phyloP scores from a whole-genome alignment of 2,888 invertebrate species.

The Eupeodes luniger region DNA sequence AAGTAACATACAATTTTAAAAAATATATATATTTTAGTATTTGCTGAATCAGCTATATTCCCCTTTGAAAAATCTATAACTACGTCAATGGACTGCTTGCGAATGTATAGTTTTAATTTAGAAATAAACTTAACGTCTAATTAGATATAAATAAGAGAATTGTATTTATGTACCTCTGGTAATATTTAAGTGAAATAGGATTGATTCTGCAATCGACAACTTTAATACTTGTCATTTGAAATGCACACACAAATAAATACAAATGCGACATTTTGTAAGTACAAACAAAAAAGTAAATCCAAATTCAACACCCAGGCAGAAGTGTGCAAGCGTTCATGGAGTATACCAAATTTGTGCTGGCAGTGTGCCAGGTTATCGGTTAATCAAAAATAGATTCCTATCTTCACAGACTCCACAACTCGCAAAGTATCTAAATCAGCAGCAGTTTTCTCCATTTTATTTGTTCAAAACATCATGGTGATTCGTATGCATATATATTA shows the following conservation, averaged over 20 bases:
- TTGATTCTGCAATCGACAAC: slow-evolving; percentile 65
- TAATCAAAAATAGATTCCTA: slow-evolving; percentile 73
- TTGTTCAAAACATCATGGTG: slow-evolving; percentile 40
- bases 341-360: slow-evolving; percentile 57
- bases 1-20: too few relatives aligned
- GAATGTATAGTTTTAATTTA: too few relatives aligned
- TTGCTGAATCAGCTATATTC: too few relatives aligned
- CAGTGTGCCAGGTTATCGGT: slow-evolving; percentile 65
- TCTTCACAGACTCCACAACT: slow-evolving; percentile 59
- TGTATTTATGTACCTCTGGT: too few relatives aligned
- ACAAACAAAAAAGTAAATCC: not conserved
- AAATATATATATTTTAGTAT: too few relatives aligned
- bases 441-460: slow-evolving; percentile 61
- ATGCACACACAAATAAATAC: slow-evolving; percentile 48
- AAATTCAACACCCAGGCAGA: slow-evolving; percentile 51
- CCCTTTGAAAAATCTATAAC: too few relatives aligned
- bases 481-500: slow-evolving; percentile 12
- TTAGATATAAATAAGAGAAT: too few relatives aligned
- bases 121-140: too few relatives aligned
- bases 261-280: slow-evolving; percentile 56
- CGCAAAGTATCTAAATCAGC: slow-evolving; percentile 18
- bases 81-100: too few relatives aligned
- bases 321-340: slow-evolving; percentile 59
- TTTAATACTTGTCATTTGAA: slow-evolving; percentile 26
- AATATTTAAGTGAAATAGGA: slow-evolving; percentile 29